These are phyloP conservation scores for Champsocephalus esox DNA, from an alignment of 2,797 vertebrate species.

Conservation along the genomic window DNA sequence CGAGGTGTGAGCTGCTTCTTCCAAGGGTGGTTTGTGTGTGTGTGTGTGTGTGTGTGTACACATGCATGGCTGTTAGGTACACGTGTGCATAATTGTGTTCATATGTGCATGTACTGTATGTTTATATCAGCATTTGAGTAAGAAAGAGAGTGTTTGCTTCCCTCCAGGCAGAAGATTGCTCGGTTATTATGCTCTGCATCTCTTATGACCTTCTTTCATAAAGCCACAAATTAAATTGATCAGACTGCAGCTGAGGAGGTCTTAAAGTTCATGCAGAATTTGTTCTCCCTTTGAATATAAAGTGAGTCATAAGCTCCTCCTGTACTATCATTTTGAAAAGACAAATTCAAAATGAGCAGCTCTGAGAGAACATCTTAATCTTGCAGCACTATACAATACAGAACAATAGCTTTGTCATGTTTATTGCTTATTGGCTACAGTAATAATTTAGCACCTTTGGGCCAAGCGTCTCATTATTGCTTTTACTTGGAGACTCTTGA, in stretches of 20 bases:
- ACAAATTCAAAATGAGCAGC: slow-evolving; percentile 2
- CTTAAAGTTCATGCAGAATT: slow-evolving; percentile 24
- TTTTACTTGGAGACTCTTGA: background rate
- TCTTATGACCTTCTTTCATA: slow-evolving; percentile 29
- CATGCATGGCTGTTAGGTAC: slow-evolving; percentile 41
- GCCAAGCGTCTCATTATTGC: background rate
- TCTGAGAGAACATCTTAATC: background rate
- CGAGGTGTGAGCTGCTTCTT: slow-evolving; percentile 77
- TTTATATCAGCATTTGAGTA: slow-evolving; percentile 20
- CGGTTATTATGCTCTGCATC: slow-evolving; percentile 41
- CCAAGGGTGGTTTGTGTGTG: slow-evolving; percentile 64
- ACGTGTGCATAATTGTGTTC: slow-evolving; percentile 45
- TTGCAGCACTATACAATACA: background rate
- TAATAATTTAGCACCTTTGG: background rate
- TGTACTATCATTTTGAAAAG: background rate
- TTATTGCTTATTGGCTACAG: background rate
- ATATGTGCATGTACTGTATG: slow-evolving; percentile 26
- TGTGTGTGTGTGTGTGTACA: slow-evolving; percentile 45
- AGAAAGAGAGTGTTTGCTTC: slow-evolving; percentile 30
- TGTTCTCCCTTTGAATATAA: slow-evolving; percentile 28
- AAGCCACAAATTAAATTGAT: slow-evolving; percentile 33
- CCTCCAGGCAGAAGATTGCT: slow-evolving; percentile 34
- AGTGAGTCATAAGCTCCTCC: background rate
- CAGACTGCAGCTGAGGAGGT: slow-evolving; percentile 14
- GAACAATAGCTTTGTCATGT: background rate